Conservation (phyloP, 1,140 invertebrate species). For the Drosophila ambigua region DNA sequence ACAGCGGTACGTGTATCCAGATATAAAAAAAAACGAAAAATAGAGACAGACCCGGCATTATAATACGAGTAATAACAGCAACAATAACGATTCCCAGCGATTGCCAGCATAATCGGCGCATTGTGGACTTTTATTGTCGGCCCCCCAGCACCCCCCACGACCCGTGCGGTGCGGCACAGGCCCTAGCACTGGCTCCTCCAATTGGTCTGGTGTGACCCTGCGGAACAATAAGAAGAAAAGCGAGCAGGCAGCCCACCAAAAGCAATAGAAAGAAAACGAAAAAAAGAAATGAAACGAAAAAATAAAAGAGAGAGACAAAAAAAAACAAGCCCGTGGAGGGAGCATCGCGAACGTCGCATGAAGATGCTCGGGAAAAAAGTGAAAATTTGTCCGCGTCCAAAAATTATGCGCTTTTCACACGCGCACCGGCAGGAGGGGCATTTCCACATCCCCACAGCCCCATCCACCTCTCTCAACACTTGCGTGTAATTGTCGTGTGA, state of each 20-base stretch:
- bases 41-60: conserved; percentile 28
- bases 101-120: conserved; percentile 78
- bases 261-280: neutral
- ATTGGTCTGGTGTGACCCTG: conserved; percentile 23
- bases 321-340: too few species aligned
- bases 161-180: too few species aligned
- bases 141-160: neutral
- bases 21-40: conserved; percentile 8
- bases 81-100: conserved; percentile 62
- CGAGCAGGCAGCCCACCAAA: neutral
- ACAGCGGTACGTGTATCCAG: neutral
- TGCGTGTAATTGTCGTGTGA: conserved; percentile 67
- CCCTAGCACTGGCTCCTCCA: conserved; percentile 30
- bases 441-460: neutral
- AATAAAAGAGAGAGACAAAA: conserved; percentile 12
- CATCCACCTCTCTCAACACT: conserved; percentile 45
- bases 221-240: conserved; percentile 48
- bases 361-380: conserved; percentile 69
- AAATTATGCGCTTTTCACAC: conserved; percentile 83
- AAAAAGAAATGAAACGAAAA: conserved; percentile 40
- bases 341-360: conserved; percentile 19
- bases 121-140: conserved; percentile 70
- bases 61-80: conserved; percentile 44
- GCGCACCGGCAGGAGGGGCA: conserved; percentile 33
- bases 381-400: conserved; percentile 83